Conservation (phyloP, 2,888 invertebrate genomes). For the Lycocerus yunnanus region DNA sequence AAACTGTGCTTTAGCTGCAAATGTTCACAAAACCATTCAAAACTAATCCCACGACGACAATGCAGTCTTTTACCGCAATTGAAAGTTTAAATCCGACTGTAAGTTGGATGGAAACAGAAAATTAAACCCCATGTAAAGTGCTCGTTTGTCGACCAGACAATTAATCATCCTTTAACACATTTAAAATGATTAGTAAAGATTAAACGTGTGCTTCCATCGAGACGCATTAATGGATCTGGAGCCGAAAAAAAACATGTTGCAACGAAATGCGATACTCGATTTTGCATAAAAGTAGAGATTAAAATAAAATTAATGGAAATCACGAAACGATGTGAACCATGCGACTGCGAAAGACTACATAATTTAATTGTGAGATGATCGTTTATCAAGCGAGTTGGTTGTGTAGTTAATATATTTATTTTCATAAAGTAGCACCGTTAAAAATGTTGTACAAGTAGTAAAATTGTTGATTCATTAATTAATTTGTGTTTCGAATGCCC, state of each 20-base stretch:
- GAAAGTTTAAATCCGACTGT: background rate
- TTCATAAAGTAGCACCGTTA: background rate
- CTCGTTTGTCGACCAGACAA: background rate
- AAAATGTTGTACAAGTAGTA: conserved; percentile 1
- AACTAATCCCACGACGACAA: background rate
- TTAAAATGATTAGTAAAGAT: background rate
- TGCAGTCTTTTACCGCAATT: background rate
- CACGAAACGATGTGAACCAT: background rate
- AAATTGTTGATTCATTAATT: conserved; percentile 5
- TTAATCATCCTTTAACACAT: background rate
- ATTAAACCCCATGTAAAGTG: background rate
- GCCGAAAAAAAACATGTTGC: background rate
- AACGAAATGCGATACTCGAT: background rate
- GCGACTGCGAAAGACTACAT: background rate
- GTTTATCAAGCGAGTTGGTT: background rate
- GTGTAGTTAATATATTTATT: conserved; percentile 1
- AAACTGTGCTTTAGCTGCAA: background rate
- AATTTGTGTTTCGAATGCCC: background rate
- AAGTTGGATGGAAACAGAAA: background rate
- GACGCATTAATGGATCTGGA: background rate
- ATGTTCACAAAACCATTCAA: background rate
- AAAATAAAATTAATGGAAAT: background rate
- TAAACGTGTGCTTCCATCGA: background rate
- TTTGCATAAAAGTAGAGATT: background rate
- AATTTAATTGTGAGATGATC: background rate